Percentiles rank a stretch among this genome's conserved stretches.
Evolutionary conservation across 2,797 vertebrate genomes (phyloP).

Genomic region (Acanthiza pusilla): DNA sequence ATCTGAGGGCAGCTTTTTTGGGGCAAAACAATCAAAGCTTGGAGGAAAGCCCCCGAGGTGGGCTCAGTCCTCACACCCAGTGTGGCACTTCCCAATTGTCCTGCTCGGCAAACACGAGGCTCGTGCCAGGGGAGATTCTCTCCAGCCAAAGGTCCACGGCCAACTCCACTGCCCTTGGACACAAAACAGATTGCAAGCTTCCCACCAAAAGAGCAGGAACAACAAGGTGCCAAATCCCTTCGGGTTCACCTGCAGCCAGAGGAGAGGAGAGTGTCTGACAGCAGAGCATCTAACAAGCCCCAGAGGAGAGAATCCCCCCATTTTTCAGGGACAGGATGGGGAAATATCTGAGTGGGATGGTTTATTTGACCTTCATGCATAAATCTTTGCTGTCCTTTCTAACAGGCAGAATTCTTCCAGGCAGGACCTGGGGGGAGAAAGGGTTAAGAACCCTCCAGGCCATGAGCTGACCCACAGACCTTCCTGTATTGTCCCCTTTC

Average conservation of each 20-base stretch:
- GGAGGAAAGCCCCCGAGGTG: neutral
- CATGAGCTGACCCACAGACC: conserved; percentile 37
- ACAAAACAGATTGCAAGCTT: neutral
- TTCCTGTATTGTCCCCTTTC: conserved; percentile 16
- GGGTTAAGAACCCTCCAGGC: conserved; percentile 53
- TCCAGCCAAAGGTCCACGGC: neutral
- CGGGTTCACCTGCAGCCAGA: neutral
- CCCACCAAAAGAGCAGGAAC: neutral
- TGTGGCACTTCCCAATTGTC: fast-evolving
- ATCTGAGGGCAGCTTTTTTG: fast-evolving
- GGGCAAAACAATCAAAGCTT: neutral
- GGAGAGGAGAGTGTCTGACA: neutral
- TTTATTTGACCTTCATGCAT: neutral
- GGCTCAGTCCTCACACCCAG: neutral
- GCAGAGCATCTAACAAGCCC: neutral
- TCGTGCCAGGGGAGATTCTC: fast-evolving
- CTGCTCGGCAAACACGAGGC: neutral
- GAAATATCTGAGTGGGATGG: neutral
- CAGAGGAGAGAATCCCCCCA: fast-evolving
- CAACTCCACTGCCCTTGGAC: neutral
- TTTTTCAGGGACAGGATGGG: neutral
- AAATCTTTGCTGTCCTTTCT: neutral
- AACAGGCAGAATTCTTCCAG: neutral
- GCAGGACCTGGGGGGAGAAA: neutral
- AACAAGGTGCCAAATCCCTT: neutral